These are phyloP conservation scores for Alcis repandata DNA, from an alignment of 2,888 invertebrate genomes.

Conservation along the genomic window DNA sequence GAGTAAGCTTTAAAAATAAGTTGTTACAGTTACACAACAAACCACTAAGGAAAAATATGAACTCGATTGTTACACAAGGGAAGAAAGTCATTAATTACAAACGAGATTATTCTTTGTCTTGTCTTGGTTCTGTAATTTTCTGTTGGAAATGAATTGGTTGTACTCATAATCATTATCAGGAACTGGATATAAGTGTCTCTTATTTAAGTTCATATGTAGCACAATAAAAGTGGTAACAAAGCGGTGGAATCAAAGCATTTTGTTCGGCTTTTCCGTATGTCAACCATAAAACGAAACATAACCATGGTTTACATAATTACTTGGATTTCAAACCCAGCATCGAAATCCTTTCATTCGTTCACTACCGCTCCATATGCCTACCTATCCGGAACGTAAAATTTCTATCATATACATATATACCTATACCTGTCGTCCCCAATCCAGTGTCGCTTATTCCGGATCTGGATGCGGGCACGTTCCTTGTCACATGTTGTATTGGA, in stretches of 20 bases:
- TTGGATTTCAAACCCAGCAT: not conserved
- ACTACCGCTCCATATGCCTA: slow-evolving; percentile 10
- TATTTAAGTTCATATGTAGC: too few species aligned
- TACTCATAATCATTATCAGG: not conserved
- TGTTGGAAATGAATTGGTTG: too few species aligned
- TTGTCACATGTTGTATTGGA: slow-evolving; percentile 25
- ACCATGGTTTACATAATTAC: not conserved
- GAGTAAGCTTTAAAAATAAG: not conserved
- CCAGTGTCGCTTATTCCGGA: not conserved
- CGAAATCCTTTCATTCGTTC: slow-evolving; percentile 2
- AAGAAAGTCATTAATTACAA: too few species aligned
- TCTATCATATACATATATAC: too few species aligned
- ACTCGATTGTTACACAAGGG: too few species aligned
- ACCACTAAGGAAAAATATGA: not conserved
- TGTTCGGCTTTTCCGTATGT: too few species aligned
- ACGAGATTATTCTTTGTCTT: too few species aligned
- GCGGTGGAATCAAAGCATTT: too few species aligned
- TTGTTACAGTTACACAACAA: not conserved
- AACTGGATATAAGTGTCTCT: too few species aligned
- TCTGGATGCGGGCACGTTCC: slow-evolving; percentile 14
- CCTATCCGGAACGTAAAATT: slow-evolving; percentile 12
- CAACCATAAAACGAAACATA: too few species aligned
- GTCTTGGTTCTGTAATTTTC: too few species aligned
- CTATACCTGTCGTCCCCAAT: slow-evolving; percentile 15
- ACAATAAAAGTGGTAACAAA: too few species aligned